A percentile compares a stretch with the other conserved stretches of the same genome.
Evolutionary conservation across 2,797 vertebrate genomes (phyloP).

Genomic region (Squalus acanthias): DNA sequence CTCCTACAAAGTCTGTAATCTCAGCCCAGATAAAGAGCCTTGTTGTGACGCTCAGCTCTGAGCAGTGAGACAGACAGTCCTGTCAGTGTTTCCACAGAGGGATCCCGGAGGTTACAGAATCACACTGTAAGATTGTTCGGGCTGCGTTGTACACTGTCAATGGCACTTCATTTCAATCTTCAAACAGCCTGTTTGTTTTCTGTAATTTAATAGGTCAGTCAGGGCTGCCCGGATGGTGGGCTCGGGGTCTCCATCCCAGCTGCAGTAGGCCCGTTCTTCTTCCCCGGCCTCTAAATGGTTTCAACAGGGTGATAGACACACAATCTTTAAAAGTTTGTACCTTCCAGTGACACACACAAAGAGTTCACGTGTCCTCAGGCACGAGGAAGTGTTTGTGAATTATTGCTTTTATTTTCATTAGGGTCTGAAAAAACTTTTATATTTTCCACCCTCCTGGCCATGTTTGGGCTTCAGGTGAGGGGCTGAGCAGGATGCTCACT

Average conservation of each 20-base stretch:
- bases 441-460: background rate
- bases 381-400: background rate
- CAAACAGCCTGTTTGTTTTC: constrained; percentile 31
- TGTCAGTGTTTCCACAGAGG: constrained; percentile 33
- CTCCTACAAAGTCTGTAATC: constrained; percentile 34
- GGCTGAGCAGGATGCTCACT: background rate
- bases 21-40: constrained; percentile 33
- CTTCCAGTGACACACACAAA: background rate
- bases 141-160: constrained; percentile 28
- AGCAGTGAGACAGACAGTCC: constrained; percentile 28
- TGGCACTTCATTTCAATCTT: constrained; percentile 35
- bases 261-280: constrained; percentile 20
- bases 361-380: background rate
- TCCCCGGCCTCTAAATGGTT: background rate
- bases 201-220: constrained; percentile 26
- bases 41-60: constrained; percentile 19
- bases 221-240: constrained; percentile 16
- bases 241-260: background rate
- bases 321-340: background rate
- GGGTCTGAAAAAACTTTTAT: background rate
- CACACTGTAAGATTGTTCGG: constrained; percentile 31
- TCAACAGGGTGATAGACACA: constrained; percentile 5
- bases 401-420: background rate
- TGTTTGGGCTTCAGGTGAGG: background rate
- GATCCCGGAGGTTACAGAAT: constrained; percentile 29